Evolutionary conservation across 1,140 invertebrate species (phyloP), one percentile per base, ranked within the genome.

Genomic region (Eubasilissa regina): DNA sequence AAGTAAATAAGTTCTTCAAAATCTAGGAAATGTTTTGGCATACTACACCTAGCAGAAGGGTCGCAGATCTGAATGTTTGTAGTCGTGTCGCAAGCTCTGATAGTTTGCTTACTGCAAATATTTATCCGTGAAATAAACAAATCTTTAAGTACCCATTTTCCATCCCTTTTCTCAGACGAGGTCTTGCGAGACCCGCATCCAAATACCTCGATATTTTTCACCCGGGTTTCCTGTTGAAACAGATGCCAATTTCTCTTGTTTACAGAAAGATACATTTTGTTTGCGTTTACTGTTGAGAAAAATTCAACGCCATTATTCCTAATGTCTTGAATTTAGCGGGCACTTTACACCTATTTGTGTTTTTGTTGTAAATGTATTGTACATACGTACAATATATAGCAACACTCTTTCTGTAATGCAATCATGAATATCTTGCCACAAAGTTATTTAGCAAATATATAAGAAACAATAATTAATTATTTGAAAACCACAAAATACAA

Each of bases 51-150:
- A 1, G 4, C 8, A 44, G 11, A 64, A 44, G 60, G 44, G 64
- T 68, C 8, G 45, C 17, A 47, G 43, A 19, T 68, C 64, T 17
- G 8, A 47, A 45, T 68, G 64, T 68, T 68, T 48, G 64, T 43
- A 68, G 45, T 45, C 64, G 44, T 68, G 43, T 45, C 44, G n/a
- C 45, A 8, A n/a, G n/a, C 21, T 8, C 64, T 43, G 19, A 68
- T 68, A 68, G 64, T 68, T 68, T 68, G 64, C 45, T 68, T 15
- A 17, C 44, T 47, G 43, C 64, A 68, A 68, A 68, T 68, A 68
- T 68, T 68, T 68, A 68, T 68, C 35, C 45, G 64, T 9, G 64
- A 68, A 21, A 68, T 68, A 68, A 68, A 68, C 64, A 68, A 68
- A 68, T 68, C 64, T 17, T 47, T 68, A 68, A 68, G 64, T 21